Conservation (phyloP, 2,797 vertebrate genomes). For the Trichosurus vulpecula region DNA sequence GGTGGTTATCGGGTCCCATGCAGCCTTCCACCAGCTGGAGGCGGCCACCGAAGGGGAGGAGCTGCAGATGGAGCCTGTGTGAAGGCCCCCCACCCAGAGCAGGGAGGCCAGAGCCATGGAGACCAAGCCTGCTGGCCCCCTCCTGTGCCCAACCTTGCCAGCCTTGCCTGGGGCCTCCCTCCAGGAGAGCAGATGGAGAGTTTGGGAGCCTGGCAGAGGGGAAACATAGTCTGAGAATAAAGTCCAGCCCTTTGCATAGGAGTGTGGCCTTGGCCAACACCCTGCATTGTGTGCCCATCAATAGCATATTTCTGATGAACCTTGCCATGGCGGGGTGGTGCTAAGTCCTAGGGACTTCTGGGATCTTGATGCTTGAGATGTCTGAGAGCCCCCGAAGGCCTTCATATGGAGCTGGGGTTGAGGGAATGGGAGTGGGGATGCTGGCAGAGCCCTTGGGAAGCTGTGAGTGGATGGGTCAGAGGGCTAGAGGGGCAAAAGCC, state of each 20-base stretch:
- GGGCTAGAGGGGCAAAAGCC: not conserved
- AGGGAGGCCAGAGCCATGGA: not conserved
- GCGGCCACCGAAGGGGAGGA: conserved; percentile 76
- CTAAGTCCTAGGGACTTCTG: not conserved
- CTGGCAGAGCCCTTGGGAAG: not conserved
- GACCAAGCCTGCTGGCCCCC: not conserved
- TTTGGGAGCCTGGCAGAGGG: not conserved
- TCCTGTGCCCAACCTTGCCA: not conserved
- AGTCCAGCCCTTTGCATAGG: not conserved
- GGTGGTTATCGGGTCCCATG: conserved; percentile 93
- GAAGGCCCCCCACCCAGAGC: conserved; percentile 57
- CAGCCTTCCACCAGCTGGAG: conserved; percentile 91
- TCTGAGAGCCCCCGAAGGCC: too few species aligned
- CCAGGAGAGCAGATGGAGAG: not conserved
- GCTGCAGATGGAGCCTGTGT: conserved; percentile 93
- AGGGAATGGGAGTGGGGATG: not conserved
- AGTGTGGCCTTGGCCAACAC: not conserved
- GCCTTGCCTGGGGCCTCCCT: not conserved
- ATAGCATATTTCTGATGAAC: not conserved
- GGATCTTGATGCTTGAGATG: too few species aligned
- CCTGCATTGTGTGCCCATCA: not conserved
- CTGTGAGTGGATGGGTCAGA: not conserved
- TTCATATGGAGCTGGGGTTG: not conserved
- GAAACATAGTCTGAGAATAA: not conserved
- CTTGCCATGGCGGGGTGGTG: not conserved